Evolutionary conservation across 2,113 vertebrate species (phyloP), one percentile per base, ranked within the genome.

Genomic region (Zosterops pallidus): DNA sequence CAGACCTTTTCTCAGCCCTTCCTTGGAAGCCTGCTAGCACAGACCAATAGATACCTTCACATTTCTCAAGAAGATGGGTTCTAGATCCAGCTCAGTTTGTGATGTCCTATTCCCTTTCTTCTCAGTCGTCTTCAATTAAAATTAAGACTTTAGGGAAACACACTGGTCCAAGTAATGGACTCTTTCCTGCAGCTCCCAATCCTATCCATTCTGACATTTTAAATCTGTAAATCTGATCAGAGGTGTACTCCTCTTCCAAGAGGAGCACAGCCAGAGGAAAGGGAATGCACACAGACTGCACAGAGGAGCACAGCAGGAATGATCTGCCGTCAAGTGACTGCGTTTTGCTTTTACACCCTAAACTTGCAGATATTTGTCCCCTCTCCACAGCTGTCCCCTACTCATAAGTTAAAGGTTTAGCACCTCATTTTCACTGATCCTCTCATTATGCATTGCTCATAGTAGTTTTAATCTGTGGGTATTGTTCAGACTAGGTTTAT

Each of bases 401-500:
- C 20, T 50, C 22, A 47, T n/a, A 41, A 5, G 20, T 70, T 75
- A 57, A 47, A 89, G 12, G 23, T 70, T 39, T 72, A 86, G 23
- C n/a, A 81, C 49, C 8, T 68, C 18, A 8, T 80, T 83, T 83
- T 50, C 53, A 59, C 52, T 6, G 14, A 77, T 55, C 16, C 18
- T 7, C 6, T 80, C 67, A 35, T 72, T 87, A 62, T 18, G 13
- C 2, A 9, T 52, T 64, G 42, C 53, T 91, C 77, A 75, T 7
- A 33, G 49, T 15, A 68, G 33, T 47, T 84, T 63, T 79, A 84
- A 80, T 68, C 53, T 71, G 41, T 41, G 35, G 26, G 22, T 55
- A 68, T 74, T 92, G 26, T 82, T 91, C 77, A 71, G 37, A 82
- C 53, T 50, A 46, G 22, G 23, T 69, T 91, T 95, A 62, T 79